A percentile compares a stretch with the other conserved stretches of the same genome.
Evolutionary conservation across 2,888 invertebrate species (phyloP).

Genomic region (Cheilosia vulpina): DNA sequence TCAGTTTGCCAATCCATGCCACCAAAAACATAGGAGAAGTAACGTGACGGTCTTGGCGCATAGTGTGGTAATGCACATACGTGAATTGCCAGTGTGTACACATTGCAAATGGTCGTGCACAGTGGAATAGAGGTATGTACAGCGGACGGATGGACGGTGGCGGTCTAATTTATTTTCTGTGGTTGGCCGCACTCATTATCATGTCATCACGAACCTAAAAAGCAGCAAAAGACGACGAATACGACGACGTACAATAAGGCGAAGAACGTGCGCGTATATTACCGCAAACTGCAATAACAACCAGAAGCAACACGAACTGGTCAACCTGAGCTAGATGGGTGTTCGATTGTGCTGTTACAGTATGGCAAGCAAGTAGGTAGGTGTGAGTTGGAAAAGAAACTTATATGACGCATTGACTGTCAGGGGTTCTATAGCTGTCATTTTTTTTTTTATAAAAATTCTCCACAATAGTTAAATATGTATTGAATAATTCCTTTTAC

Average conservation of each 20-base stretch:
- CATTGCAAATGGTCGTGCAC: conserved; percentile 19
- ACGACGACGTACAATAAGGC: conserved; percentile 48
- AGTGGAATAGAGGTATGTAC: neutral
- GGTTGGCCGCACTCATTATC: conserved; percentile 78
- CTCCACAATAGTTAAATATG: too few relatives aligned
- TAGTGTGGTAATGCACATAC: conserved; percentile 69
- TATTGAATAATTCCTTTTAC: too few relatives aligned
- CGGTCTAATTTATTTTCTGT: conserved; percentile 77
- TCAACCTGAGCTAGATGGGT: conserved; percentile 58
- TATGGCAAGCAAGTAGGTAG: conserved; percentile 5
- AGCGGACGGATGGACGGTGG: conserved; percentile 59
- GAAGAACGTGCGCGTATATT: conserved; percentile 66
- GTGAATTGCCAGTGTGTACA: conserved; percentile 59
- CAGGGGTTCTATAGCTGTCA: too few relatives aligned
- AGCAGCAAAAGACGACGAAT: conserved; percentile 25
- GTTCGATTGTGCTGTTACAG: conserved; percentile 37
- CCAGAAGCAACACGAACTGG: conserved; percentile 37
- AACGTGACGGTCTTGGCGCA: conserved; percentile 1
- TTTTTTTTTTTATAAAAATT: too few relatives aligned
- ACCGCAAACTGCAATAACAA: conserved; percentile 61
- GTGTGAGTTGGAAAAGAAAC: too few relatives aligned
- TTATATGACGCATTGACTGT: too few relatives aligned
- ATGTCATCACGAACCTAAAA: conserved; percentile 76
- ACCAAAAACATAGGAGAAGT: conserved; percentile 28
- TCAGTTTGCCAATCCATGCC: conserved; percentile 29